Conservation (phyloP, 2,888 invertebrate species). For the Acrobasis repandana region DNA sequence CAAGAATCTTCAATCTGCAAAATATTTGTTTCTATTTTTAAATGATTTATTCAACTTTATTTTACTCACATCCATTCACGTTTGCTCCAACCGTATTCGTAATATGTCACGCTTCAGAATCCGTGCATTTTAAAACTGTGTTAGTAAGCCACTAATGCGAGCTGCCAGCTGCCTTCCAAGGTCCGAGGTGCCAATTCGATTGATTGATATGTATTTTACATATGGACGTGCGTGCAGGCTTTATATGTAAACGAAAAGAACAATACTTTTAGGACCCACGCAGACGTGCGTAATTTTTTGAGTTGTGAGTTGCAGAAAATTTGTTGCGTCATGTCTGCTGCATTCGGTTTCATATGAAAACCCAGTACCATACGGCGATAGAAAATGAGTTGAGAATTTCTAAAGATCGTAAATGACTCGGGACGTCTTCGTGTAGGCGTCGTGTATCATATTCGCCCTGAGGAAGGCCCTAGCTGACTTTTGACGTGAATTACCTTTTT, state of each 20-base stretch:
- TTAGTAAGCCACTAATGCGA: constrained; percentile 61
- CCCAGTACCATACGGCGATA: no score
- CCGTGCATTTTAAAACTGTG: constrained; percentile 59
- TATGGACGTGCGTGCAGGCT: constrained; percentile 32
- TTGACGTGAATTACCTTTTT: no score
- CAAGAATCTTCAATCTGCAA: neutral
- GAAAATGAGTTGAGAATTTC: no score
- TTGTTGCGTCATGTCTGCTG: no score
- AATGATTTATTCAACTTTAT: neutral
- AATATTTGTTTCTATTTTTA: neutral
- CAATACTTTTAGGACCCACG: neutral
- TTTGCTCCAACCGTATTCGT: constrained; percentile 25
- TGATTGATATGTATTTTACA: constrained; percentile 54
- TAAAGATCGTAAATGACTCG: no score
- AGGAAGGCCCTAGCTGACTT: no score
- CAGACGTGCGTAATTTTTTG: no score
- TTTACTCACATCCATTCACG: constrained; percentile 21
- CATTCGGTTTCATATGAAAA: no score
- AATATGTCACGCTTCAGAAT: constrained; percentile 35
- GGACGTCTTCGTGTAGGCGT: no score
- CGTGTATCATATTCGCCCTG: no score
- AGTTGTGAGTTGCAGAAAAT: no score
- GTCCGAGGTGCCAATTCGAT: constrained; percentile 52
- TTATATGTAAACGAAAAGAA: constrained; percentile 31
- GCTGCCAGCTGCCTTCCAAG: constrained; percentile 66